Evolutionary conservation across 1,140 invertebrate species (phyloP).

Genomic region (Coptotermes formosanus): DNA sequence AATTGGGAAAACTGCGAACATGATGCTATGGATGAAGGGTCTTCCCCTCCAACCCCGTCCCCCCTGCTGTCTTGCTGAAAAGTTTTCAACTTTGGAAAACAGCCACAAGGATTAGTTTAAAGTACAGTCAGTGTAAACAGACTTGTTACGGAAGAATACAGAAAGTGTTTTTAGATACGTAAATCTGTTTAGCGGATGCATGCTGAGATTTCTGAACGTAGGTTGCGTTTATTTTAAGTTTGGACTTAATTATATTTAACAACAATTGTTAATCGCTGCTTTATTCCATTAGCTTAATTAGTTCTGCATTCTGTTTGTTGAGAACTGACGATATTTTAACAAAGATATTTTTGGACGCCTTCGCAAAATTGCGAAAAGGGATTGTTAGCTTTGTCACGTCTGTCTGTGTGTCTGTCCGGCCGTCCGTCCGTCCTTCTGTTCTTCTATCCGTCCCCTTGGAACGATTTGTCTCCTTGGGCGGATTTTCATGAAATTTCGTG

Average conservation of each 20-base stretch:
- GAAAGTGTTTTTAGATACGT: background rate
- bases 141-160: background rate
- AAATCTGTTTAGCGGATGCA: background rate
- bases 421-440: too few relatives aligned
- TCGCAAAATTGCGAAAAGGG: too few relatives aligned
- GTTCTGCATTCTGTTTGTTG: background rate
- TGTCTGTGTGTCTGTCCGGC: too few relatives aligned
- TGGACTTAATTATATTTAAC: background rate
- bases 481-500: too few relatives aligned
- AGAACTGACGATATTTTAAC: background rate
- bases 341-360: background rate
- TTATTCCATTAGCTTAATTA: background rate
- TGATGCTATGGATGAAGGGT: background rate
- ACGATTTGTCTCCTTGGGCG: too few relatives aligned
- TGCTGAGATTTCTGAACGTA: background rate
- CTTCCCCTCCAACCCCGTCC: background rate
- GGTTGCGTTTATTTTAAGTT: background rate
- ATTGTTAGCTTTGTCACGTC: too few relatives aligned
- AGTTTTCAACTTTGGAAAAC: conserved; percentile 1
- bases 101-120: background rate
- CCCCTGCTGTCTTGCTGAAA: background rate
- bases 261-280: background rate
- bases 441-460: too few relatives aligned
- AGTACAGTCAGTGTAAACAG: background rate
- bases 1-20: conserved; percentile 12